Evolutionary conservation across 2,797 vertebrate genomes (phyloP), one percentile per base, ranked within the genome.

Genomic region (Trichosurus vulpecula): DNA sequence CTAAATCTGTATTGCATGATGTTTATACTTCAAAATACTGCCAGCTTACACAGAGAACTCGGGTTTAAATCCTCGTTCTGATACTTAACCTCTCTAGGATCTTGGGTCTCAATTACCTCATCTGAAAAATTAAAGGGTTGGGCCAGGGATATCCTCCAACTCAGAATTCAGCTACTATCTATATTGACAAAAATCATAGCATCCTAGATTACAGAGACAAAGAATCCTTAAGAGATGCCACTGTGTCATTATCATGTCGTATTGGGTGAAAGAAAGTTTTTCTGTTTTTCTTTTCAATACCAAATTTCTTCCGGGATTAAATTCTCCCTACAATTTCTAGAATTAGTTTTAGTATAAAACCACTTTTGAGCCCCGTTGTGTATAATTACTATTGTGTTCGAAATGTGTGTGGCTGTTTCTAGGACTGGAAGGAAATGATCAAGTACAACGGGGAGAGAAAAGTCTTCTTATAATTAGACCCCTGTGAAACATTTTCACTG

Each of bases 391-490:
- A 97, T 90, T 92, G 81, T 94, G 29, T 92, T 94, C 54, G 87
- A 92, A 96, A 93, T 47, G 6, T 94, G 52, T 94, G 11, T 92
- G 90, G 35, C 35, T 54, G 53, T 54, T 95, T 96, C 54, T 87
- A 74, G 54, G 56, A 93, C 87, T 95, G 93, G 41, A 94, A 94
- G 22, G n/a, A 95, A 96, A 96, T 41, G 31, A 29, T 95, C 57
- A 97, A 96, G 92, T 29, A 92, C 41, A 91, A 94, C 51, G 4
- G 29, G 2, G 22, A 94, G 58, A 92, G 81, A 93, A 94, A 52
- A 94, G 53, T 94, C 93, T 91, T 58, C 91, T 94, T 93, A 91
- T 95, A 97, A 97, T 95, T 95, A 95, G 92, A 58, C n/a, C 30
- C 35, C 93, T 95, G 13, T 94, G 92, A 97, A 95, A 94, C 58